These are phyloP conservation scores for Diarsia brunnea DNA, from an alignment of 2,888 invertebrate species.

Conservation along the genomic window DNA sequence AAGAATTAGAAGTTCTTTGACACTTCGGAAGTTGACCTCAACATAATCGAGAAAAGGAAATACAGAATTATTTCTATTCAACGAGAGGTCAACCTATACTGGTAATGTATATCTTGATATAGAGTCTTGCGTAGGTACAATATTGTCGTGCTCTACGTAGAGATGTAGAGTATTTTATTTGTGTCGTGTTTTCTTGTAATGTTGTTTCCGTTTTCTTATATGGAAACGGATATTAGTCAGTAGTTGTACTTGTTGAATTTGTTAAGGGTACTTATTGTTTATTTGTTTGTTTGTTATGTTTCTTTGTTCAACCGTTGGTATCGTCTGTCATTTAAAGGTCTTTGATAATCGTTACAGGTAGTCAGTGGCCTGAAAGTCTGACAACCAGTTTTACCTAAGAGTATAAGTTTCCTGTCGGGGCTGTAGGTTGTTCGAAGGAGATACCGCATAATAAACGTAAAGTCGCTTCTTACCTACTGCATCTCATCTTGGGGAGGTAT, in stretches of 20 bases:
- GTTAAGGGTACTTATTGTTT: background rate
- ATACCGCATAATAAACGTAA: no score
- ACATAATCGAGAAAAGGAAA: background rate
- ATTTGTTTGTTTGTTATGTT: background rate
- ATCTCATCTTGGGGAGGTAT: no score
- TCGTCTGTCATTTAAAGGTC: no score
- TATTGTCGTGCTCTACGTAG: slow-evolving; percentile 45
- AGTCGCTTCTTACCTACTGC: no score
- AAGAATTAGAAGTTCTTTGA: no score
- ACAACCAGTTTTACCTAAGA: no score
- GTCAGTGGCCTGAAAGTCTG: no score
- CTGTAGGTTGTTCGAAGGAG: no score
- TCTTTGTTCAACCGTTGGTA: background rate
- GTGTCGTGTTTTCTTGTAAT: slow-evolving; percentile 45
- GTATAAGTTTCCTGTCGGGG: no score
- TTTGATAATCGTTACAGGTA: no score
- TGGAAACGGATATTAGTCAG: slow-evolving; percentile 33
- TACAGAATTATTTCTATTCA: background rate
- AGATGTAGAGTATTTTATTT: slow-evolving; percentile 33
- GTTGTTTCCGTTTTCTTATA: slow-evolving; percentile 27
- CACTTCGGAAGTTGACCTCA: no score
- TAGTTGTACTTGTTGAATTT: slow-evolving; percentile 20
- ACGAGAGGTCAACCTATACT: background rate
- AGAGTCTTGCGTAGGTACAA: slow-evolving; percentile 14
- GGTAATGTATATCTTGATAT: background rate